Percentiles rank a stretch among this genome's conserved stretches.
Evolutionary conservation across 2,797 vertebrate species (phyloP).

Genomic region (Anas bahamensis): DNA sequence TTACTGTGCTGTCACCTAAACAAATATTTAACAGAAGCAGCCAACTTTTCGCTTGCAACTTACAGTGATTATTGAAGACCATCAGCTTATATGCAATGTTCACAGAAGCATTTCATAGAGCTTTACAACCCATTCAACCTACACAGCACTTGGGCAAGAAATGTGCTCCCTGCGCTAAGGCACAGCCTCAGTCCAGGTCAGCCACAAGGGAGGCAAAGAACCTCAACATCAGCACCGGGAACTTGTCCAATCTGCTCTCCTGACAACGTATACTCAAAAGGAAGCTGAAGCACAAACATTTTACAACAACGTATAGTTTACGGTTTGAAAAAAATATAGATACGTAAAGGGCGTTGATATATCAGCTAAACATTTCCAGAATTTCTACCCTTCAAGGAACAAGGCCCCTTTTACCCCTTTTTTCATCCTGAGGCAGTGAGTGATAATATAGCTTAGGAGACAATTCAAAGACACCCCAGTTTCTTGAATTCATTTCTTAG

Average conservation of each 20-base stretch:
- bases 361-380: not conserved
- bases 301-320: not conserved
- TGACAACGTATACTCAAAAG: not conserved
- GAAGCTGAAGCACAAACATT: not conserved
- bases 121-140: not conserved
- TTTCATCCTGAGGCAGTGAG: not conserved
- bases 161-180: not conserved
- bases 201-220: not conserved
- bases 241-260: not conserved
- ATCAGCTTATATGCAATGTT: accelerated
- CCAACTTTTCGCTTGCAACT: not conserved
- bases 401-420: not conserved
- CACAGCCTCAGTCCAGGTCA: not conserved
- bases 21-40: not conserved
- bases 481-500: not conserved
- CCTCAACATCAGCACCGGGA: not conserved
- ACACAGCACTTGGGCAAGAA: not conserved
- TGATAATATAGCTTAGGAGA: not conserved
- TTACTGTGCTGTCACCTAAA: not conserved
- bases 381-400: not conserved
- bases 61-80: not conserved
- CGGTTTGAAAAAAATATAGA: not conserved
- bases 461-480: not conserved
- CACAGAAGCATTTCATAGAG: not conserved
- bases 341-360: accelerated